Evolutionary conservation across 2,888 invertebrate genomes (phyloP).

Genomic region (Entomobrya multifasciata): DNA sequence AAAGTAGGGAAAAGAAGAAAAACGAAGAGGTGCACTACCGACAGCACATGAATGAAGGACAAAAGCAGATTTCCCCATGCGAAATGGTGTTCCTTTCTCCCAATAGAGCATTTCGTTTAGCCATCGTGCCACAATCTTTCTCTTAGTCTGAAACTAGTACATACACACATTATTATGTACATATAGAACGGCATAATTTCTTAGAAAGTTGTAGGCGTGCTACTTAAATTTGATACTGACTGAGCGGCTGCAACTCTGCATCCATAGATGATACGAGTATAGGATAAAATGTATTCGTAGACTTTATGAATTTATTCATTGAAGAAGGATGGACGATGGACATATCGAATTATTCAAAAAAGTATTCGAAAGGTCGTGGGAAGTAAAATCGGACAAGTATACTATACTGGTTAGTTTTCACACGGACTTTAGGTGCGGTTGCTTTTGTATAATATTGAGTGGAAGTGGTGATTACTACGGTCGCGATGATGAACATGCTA

Average conservation of each 20-base stretch:
- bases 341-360: neutral
- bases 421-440: conserved; percentile 23
- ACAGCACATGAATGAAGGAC: conserved; percentile 25
- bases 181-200: too few species aligned
- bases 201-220: too few species aligned
- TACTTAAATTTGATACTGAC: too few species aligned
- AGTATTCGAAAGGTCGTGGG: conserved; percentile 28
- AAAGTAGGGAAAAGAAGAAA: conserved; percentile 37
- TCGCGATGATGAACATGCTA: conserved; percentile 5
- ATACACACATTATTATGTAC: too few species aligned
- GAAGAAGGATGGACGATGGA: conserved; percentile 4
- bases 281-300: too few species aligned
- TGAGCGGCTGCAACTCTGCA: too few species aligned
- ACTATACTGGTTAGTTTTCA: conserved; percentile 30
- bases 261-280: too few species aligned
- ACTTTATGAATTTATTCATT: neutral
- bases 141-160: neutral
- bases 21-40: conserved; percentile 7
- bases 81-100: conserved; percentile 51
- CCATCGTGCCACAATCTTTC: conserved; percentile 14
- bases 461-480: neutral
- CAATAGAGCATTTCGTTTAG: conserved; percentile 63
- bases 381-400: conserved; percentile 28
- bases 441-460: conserved; percentile 10
- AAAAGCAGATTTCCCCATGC: conserved; percentile 54